phyloP scores from a whole-genome alignment of 1,140 invertebrate species.

The Rhagoletis pomonella region DNA sequence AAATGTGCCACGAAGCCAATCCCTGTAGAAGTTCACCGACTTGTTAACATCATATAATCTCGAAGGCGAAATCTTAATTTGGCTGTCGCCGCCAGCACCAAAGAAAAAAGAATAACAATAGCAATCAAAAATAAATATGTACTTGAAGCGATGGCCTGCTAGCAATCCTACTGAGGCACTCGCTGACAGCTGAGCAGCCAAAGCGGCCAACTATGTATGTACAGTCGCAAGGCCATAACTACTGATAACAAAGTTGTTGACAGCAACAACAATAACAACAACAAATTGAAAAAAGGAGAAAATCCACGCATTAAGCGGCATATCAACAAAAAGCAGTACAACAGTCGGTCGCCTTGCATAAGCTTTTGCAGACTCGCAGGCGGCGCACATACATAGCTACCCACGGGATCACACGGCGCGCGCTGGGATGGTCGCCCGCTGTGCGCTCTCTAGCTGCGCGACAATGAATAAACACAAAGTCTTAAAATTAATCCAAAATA shows the following conservation, averaged over 20 bases:
- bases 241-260: slow-evolving; percentile 1
- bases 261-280: not conserved
- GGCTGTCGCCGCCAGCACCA: slow-evolving; percentile 36
- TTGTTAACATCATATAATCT: slow-evolving; percentile 47
- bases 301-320: not conserved
- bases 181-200: slow-evolving; percentile 33
- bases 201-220: not conserved
- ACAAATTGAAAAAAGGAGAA: not conserved
- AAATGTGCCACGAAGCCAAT: not conserved
- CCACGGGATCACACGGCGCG: not conserved
- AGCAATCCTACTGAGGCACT: slow-evolving; percentile 17
- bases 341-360: not conserved
- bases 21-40: not conserved
- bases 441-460: slow-evolving; percentile 23
- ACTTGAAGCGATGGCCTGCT: not conserved
- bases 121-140: not conserved
- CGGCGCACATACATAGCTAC: not conserved
- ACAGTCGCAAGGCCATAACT: not conserved
- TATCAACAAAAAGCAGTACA: not conserved
- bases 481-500: slow-evolving; percentile 56
- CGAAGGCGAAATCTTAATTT: slow-evolving; percentile 56
- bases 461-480: slow-evolving; percentile 54
- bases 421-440: not conserved
- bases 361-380: not conserved
- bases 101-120: not conserved